Conservation (phyloP, 2,113 vertebrate species). For the Pitta sordida region DNA sequence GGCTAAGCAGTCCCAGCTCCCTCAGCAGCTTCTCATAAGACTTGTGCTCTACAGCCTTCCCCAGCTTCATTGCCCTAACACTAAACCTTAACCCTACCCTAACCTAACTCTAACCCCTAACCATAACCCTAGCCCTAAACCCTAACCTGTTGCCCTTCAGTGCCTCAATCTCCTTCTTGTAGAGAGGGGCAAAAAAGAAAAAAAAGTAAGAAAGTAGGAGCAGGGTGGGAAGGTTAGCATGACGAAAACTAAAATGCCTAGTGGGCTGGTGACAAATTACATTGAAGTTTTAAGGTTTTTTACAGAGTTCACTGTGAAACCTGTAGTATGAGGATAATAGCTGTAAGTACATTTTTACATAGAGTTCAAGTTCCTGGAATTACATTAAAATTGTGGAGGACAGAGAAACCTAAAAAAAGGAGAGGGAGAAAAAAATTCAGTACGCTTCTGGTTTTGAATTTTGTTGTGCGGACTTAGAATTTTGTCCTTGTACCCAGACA, state of each 20-base stretch:
- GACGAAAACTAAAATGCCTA: accelerated
- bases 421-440: background rate
- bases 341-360: background rate
- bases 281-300: background rate
- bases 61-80: background rate
- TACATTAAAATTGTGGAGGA: background rate
- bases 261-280: background rate
- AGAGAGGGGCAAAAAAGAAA: background rate
- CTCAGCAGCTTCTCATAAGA: background rate
- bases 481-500: background rate
- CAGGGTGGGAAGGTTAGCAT: background rate
- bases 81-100: too few species aligned
- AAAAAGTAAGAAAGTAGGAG: background rate
- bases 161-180: background rate
- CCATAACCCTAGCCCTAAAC: too few species aligned
- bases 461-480: background rate
- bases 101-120: too few species aligned
- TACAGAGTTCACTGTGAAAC: background rate
- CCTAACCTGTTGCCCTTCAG: too few species aligned
- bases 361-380: background rate
- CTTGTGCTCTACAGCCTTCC: background rate
- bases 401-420: background rate
- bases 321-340: background rate
- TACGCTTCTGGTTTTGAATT: background rate
- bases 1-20: background rate